A percentile compares a stretch with the other conserved stretches of the same genome.
phyloP scores from a whole-genome alignment of 1,140 invertebrate species.

The Archivesica marissinica region DNA sequence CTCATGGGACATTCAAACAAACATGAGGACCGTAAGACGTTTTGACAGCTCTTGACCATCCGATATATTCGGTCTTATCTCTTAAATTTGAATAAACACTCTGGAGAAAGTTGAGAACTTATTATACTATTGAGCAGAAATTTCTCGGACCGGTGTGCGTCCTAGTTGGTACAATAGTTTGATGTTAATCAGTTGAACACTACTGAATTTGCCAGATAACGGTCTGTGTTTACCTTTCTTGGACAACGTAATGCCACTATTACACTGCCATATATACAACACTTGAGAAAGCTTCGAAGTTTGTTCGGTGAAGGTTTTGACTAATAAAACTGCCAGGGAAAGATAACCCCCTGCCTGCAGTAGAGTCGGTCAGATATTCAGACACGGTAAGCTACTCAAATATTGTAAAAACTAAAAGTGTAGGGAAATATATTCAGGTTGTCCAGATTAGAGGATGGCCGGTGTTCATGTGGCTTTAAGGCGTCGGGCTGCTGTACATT shows the following conservation, averaged over 20 bases:
- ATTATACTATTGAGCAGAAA: conserved; percentile 22
- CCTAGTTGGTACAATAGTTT: not conserved
- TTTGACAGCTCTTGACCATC: conserved; percentile 31
- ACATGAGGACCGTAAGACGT: not conserved
- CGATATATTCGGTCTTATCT: not conserved
- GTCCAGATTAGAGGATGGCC: too few species aligned
- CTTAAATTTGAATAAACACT: not conserved
- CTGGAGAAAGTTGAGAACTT: not conserved
- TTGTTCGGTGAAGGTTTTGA: too few species aligned
- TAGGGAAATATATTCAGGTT: too few species aligned
- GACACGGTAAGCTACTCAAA: too few species aligned
- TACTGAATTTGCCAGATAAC: not conserved
- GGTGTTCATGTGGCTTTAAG: too few species aligned
- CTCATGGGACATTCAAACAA: conserved; percentile 8
- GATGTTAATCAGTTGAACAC: not conserved
- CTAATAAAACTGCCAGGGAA: too few species aligned
- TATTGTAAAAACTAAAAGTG: too few species aligned
- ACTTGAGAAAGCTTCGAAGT: too few species aligned
- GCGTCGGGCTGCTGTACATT: too few species aligned
- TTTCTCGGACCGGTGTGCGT: conserved; percentile 1
- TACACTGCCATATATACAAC: too few species aligned
- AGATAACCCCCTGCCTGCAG: too few species aligned
- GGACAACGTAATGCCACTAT: not conserved
- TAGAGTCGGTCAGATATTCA: too few species aligned
- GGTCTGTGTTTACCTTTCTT: not conserved